Evolutionary conservation across 2,797 vertebrate species (phyloP).

Genomic region (Falco novaeseelandiae): DNA sequence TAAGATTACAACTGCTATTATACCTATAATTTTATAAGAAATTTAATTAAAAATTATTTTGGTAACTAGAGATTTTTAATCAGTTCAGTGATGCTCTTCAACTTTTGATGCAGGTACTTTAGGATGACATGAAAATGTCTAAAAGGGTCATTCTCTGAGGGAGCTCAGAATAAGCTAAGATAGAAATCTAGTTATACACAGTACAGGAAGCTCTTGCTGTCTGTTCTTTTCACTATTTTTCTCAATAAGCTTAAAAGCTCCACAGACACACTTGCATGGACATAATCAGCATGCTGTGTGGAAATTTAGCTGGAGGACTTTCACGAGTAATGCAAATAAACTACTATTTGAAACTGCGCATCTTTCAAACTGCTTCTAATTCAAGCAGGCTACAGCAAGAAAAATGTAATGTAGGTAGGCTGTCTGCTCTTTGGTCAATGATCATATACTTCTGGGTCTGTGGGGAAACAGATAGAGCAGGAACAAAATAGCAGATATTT

Average conservation of each 20-base stretch:
- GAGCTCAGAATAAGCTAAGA: neutral
- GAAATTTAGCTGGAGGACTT: conserved; percentile 50
- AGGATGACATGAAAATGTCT: neutral
- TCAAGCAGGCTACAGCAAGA: neutral
- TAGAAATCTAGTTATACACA: neutral
- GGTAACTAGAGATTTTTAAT: neutral
- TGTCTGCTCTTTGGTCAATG: conserved; percentile 13
- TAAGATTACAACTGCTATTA: neutral
- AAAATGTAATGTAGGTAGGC: neutral
- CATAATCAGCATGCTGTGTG: conserved; percentile 44
- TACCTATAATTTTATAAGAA: neutral
- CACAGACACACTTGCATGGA: conserved; percentile 28
- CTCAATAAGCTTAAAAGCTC: conserved; percentile 60
- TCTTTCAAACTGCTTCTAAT: conserved; percentile 42
- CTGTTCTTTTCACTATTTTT: conserved; percentile 39
- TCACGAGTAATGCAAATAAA: conserved; percentile 21
- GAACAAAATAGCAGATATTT: conserved; percentile 23
- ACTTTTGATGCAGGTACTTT: neutral
- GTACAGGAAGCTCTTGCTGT: neutral
- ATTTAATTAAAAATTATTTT: neutral
- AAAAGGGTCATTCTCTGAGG: neutral
- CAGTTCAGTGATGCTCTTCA: neutral
- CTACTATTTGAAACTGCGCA: neutral
- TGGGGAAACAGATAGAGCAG: neutral
- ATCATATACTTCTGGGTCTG: neutral